Evolutionary conservation across 2,888 invertebrate species (phyloP).

Genomic region (Hirudinaria manillensis): DNA sequence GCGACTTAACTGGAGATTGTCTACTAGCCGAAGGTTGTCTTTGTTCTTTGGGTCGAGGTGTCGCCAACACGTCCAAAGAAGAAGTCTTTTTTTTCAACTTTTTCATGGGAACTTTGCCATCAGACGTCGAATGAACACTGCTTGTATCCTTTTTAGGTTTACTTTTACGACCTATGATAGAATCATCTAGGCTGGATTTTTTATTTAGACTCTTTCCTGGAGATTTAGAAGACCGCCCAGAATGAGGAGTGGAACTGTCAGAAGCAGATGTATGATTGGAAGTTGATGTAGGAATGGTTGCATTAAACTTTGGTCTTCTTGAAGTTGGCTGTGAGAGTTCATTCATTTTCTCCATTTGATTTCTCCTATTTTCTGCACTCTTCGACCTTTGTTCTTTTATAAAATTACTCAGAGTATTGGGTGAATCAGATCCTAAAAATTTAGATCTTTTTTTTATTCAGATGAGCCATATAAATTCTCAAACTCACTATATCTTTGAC

Average conservation of each 20-base stretch:
- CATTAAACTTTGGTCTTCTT: constrained; percentile 25
- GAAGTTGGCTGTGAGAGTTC: constrained; percentile 26
- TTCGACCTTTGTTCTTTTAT: constrained; percentile 30
- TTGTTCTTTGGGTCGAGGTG: not conserved
- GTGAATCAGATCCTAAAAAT: constrained; percentile 26
- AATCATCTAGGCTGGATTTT: constrained; percentile 24
- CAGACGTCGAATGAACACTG: not conserved
- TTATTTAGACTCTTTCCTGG: constrained; percentile 10
- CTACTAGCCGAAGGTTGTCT: not conserved
- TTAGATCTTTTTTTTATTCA: not conserved
- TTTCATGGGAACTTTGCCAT: constrained; percentile 4
- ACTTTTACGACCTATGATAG: constrained; percentile 1
- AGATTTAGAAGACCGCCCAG: constrained; percentile 24
- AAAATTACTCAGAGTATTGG: constrained; percentile 21
- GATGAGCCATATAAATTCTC: not conserved
- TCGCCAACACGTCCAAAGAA: constrained; percentile 22
- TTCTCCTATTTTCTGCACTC: constrained; percentile 23
- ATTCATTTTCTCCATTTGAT: constrained; percentile 28
- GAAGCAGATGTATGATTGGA: constrained; percentile 30
- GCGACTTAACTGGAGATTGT: constrained; percentile 7
- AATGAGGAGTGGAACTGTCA: constrained; percentile 17
- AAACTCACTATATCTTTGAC: constrained; percentile 25
- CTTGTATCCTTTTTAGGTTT: constrained; percentile 19
- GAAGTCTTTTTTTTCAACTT: constrained; percentile 26
- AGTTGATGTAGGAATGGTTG: constrained; percentile 26